A percentile compares a stretch with the other conserved stretches of the same genome.
Evolutionary conservation across 2,113 vertebrate species (phyloP).

Genomic region (Cariama cristata): DNA sequence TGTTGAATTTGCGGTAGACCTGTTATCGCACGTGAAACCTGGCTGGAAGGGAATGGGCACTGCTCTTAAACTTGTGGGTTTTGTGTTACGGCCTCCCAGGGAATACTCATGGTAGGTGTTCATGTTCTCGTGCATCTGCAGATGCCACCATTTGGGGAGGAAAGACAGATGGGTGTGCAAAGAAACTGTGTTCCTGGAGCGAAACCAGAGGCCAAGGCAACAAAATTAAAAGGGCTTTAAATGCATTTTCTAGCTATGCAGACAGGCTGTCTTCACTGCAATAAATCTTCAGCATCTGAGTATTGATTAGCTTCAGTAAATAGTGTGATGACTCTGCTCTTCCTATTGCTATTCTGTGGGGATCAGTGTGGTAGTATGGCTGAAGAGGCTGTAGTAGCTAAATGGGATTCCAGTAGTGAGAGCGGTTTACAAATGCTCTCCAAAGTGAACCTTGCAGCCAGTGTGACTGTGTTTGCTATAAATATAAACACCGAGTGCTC

Average conservation of each 20-base stretch:
- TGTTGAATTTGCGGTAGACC: background rate
- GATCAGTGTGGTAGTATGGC: background rate
- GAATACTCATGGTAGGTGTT: background rate
- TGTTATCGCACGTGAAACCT: accelerated
- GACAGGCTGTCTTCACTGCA: conserved; percentile 24
- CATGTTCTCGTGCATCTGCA: accelerated
- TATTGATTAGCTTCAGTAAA: conserved; percentile 60
- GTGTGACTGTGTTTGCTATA: background rate
- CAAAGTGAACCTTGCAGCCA: background rate
- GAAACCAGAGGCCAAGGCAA: background rate
- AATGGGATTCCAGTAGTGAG: conserved; percentile 51
- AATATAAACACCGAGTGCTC: conserved; percentile 2
- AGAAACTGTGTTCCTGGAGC: background rate
- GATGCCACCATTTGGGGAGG: background rate
- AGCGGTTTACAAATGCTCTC: conserved; percentile 22
- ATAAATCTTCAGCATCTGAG: conserved; percentile 33
- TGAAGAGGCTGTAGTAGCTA: conserved; percentile 4
- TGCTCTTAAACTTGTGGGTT: background rate
- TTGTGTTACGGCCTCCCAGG: background rate
- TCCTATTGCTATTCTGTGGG: background rate
- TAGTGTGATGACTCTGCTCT: conserved; percentile 6
- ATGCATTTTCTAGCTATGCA: conserved; percentile 15
- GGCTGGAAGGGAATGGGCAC: background rate
- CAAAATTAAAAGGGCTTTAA: conserved; percentile 38
- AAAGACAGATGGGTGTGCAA: background rate